Evolutionary conservation across 2,797 vertebrate species (phyloP).

Genomic region (Lateolabrax maculatus): DNA sequence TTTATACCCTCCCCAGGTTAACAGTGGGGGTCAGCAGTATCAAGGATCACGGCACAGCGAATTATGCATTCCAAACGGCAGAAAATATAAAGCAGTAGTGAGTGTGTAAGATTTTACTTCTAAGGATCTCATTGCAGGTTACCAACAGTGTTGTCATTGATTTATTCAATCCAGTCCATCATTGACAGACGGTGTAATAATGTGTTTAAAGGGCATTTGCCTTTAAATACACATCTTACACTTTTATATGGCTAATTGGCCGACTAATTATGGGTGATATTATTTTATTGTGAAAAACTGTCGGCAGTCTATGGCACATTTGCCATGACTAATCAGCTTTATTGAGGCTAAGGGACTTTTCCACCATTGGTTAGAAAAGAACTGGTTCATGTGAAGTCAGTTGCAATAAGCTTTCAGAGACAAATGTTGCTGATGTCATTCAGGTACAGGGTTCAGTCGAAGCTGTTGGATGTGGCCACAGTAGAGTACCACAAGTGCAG

Average conservation of each 20-base stretch:
- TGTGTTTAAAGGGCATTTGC: background rate
- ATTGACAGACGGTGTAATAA: background rate
- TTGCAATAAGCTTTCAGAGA: slow-evolving; percentile 29
- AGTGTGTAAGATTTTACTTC: background rate
- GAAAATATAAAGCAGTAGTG: background rate
- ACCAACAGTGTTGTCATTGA: background rate
- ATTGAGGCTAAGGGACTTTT: slow-evolving; percentile 4
- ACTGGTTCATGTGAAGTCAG: slow-evolving; percentile 3
- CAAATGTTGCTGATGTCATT: slow-evolving; percentile 20
- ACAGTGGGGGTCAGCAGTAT: background rate
- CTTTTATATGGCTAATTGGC: background rate
- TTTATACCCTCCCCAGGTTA: background rate
- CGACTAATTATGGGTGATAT: background rate
- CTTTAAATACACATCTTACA: slow-evolving; percentile 7
- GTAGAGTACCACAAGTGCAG: slow-evolving; percentile 5
- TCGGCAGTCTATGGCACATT: background rate
- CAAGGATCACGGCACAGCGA: background rate
- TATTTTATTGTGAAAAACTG: background rate
- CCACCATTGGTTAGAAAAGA: background rate
- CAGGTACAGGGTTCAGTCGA: slow-evolving; percentile 15
- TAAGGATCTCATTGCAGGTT: background rate
- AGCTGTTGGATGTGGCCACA: slow-evolving; percentile 8
- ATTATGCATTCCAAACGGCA: background rate
- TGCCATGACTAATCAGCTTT: background rate
- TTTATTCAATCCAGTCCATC: background rate